Evolutionary conservation across 2,113 vertebrate genomes (phyloP).

Genomic region (Antechinus flavipes): DNA sequence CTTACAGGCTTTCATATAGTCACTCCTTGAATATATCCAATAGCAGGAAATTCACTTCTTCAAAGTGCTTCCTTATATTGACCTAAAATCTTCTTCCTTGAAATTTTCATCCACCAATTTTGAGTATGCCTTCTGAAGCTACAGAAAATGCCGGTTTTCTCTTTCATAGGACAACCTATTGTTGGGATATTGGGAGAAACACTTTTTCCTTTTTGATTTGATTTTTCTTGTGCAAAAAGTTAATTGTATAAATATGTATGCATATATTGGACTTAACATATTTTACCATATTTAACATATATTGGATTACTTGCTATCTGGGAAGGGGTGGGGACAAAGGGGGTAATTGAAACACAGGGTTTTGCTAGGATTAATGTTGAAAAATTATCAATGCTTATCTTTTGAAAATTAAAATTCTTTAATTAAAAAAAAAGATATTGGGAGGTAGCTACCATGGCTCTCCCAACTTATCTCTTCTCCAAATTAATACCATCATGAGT

Average conservation of each 20-base stretch:
- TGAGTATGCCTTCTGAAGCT: background rate
- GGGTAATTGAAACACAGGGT: too few species aligned
- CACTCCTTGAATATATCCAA: background rate
- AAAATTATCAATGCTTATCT: too few species aligned
- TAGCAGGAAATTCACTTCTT: background rate
- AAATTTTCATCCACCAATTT: background rate
- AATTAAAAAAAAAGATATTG: background rate
- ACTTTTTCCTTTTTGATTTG: too few species aligned
- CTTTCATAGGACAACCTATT: background rate
- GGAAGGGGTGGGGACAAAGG: too few species aligned
- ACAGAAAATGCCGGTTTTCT: background rate
- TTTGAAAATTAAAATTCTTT: too few species aligned
- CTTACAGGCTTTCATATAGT: background rate
- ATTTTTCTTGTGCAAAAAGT: too few species aligned
- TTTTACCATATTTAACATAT: too few species aligned
- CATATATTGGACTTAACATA: too few species aligned
- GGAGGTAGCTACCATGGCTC: background rate
- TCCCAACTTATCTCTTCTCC: background rate
- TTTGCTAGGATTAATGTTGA: too few species aligned
- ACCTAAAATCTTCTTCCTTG: background rate
- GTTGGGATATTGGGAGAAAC: background rate
- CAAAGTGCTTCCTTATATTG: too few species aligned
- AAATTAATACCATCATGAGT: background rate
- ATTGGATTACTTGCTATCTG: too few species aligned
- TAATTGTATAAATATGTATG: too few species aligned